A percentile compares a stretch with the other conserved stretches of the same genome.
phyloP scores from a whole-genome alignment of 2,797 vertebrate genomes.

The Sebastes taczanowskii region DNA sequence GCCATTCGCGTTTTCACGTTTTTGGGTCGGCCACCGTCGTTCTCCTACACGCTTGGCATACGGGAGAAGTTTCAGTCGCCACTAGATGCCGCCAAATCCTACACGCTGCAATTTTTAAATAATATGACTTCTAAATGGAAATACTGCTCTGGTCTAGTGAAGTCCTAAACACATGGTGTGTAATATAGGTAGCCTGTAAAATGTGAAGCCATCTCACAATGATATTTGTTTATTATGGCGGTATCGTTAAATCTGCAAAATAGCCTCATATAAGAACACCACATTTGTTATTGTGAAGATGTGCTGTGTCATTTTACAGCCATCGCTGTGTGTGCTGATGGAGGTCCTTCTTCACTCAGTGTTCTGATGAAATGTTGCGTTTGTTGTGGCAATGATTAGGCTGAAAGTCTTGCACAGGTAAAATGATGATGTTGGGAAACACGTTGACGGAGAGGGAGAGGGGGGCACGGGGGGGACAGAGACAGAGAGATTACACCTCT shows the following conservation, averaged over 20 bases:
- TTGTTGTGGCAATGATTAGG: neutral
- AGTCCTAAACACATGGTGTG: neutral
- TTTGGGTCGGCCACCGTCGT: too few species aligned
- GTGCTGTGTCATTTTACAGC: neutral
- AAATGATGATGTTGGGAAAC: neutral
- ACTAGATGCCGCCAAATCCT: too few species aligned
- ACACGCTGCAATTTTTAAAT: neutral
- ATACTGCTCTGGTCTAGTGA: neutral
- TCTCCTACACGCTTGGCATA: too few species aligned
- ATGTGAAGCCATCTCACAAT: neutral
- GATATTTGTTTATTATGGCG: neutral
- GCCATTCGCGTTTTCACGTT: too few species aligned
- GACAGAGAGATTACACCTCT: neutral
- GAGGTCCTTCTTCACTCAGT: neutral
- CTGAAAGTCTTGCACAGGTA: constrained; percentile 8
- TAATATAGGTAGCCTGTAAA: neutral
- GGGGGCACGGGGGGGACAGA: neutral
- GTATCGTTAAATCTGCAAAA: neutral
- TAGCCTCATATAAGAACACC: neutral
- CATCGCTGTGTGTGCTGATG: neutral
- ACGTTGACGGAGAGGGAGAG: neutral
- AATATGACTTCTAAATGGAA: neutral
- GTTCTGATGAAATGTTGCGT: constrained; percentile 4
- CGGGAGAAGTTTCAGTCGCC: too few species aligned
- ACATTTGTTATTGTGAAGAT: too few species aligned